These are phyloP conservation scores for Chirona hameri DNA, from an alignment of 2,888 invertebrate species.

Conservation along the genomic window DNA sequence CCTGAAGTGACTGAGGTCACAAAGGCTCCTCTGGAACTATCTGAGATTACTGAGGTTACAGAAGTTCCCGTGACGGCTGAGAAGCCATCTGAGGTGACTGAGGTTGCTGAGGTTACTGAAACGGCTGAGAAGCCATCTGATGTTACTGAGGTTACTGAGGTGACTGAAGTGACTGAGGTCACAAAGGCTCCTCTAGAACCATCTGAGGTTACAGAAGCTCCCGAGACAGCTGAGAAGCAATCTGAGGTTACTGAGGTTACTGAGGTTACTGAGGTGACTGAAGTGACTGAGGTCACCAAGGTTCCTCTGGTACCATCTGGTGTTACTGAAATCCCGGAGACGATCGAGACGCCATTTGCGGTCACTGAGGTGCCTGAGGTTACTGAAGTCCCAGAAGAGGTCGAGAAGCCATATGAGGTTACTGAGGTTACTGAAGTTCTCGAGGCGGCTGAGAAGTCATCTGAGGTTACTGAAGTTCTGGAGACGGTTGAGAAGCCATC, in stretches of 20 bases:
- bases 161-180: background rate
- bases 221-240: too few relatives aligned
- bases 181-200: background rate
- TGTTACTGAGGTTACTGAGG: background rate
- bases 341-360: background rate
- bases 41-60: background rate
- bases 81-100: background rate
- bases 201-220: too few relatives aligned
- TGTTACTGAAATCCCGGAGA: background rate
- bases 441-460: background rate
- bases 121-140: background rate
- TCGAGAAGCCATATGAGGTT: background rate
- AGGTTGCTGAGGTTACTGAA: too few relatives aligned
- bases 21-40: too few relatives aligned
- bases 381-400: background rate
- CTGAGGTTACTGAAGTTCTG: too few relatives aligned
- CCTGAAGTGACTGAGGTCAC: too few relatives aligned
- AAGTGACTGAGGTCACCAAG: background rate
- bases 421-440: background rate
- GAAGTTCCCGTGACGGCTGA: background rate
- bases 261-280: too few relatives aligned
- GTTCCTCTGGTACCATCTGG: too few relatives aligned
- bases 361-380: background rate
- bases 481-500: background rate
- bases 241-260: background rate